Percentiles rank a stretch among this genome's conserved stretches.
These are phyloP conservation scores for Clarias macrocephalus DNA, from an alignment of 2,113 vertebrate species.

Conservation along the genomic window DNA sequence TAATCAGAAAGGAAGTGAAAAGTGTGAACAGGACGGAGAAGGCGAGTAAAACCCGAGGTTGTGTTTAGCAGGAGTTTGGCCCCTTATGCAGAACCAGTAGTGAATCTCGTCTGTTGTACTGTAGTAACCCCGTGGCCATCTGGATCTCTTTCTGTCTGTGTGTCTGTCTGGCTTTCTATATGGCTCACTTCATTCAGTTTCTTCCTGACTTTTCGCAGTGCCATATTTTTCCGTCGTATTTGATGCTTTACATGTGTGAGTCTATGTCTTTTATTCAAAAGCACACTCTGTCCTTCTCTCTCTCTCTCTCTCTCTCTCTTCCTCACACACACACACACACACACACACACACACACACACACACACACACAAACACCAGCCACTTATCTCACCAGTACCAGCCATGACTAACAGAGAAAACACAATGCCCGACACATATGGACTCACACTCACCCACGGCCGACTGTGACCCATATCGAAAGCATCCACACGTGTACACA, in stretches of 20 bases:
- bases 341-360: conserved; percentile 8
- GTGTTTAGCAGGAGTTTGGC: background rate
- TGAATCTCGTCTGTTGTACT: background rate
- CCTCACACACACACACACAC: background rate
- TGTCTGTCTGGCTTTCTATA: background rate
- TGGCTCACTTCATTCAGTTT: background rate
- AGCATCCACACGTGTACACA: background rate
- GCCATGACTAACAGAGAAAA: conserved; percentile 49
- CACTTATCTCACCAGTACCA: conserved; percentile 54
- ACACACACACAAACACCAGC: conserved; percentile 32
- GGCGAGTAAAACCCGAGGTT: background rate
- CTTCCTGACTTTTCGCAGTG: background rate
- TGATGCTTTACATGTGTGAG: background rate
- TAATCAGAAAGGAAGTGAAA: background rate
- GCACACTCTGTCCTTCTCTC: background rate
- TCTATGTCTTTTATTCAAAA: background rate
- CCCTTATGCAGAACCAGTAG: background rate
- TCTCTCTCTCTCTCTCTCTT: background rate
- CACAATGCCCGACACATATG: conserved; percentile 10
- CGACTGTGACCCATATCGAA: conserved; percentile 25
- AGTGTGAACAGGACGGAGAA: background rate
- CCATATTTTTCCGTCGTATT: background rate
- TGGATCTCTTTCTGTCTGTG: background rate
- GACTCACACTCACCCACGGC: conserved; percentile 25
- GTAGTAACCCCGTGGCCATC: background rate